Evolutionary conservation across 2,888 invertebrate species (phyloP).

Genomic region (Cephus nigrinus): DNA sequence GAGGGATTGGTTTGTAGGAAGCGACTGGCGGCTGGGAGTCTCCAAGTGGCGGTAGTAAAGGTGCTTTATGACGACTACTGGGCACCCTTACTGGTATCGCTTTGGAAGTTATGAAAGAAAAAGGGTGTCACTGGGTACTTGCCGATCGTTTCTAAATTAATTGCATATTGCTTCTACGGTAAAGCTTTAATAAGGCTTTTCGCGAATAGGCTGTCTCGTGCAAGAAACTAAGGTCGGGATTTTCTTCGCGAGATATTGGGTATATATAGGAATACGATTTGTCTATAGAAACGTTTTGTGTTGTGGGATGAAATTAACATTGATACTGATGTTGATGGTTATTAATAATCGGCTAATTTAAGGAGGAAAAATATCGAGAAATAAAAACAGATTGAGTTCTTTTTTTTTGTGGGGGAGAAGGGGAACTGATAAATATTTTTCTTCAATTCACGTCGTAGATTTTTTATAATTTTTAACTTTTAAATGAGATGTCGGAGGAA

Average conservation of each 20-base stretch:
- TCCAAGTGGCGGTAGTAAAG: not conserved
- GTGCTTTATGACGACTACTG: not conserved
- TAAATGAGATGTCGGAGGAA: not conserved
- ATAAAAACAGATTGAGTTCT: not conserved
- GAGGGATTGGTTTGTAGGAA: not conserved
- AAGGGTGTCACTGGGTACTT: not conserved
- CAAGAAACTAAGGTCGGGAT: no score
- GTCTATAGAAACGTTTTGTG: not conserved
- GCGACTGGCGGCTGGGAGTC: not conserved
- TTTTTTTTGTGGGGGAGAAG: not conserved
- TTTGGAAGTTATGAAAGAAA: not conserved
- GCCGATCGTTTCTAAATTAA: not conserved
- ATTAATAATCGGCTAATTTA: not conserved
- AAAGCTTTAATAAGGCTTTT: not conserved
- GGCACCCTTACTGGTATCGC: not conserved
- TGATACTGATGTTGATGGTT: not conserved
- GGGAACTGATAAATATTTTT: not conserved
- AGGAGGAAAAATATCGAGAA: not conserved
- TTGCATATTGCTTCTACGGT: not conserved
- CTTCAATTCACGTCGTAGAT: constrained; percentile 8
- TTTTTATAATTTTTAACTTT: not conserved
- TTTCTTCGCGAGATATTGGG: no score
- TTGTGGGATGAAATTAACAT: not conserved
- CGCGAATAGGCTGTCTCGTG: not conserved
- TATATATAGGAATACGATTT: not conserved